Evolutionary conservation across 1,140 invertebrate genomes (phyloP).

Genomic region (Hypsibius dujardini): DNA sequence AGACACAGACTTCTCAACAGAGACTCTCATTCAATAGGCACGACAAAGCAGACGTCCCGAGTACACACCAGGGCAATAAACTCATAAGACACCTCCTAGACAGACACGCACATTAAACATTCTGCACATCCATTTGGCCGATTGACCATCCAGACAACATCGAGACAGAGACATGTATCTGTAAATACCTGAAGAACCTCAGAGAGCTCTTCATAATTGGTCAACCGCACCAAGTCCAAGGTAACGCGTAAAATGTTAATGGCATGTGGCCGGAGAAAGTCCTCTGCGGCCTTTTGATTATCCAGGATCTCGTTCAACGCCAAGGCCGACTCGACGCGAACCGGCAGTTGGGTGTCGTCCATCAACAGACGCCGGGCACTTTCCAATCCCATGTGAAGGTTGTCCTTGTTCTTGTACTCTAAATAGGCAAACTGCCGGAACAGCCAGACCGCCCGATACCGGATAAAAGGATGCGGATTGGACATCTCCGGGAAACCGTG

Average conservation of each 20-base stretch:
- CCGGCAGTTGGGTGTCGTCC: constrained; percentile 63
- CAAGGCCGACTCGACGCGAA: constrained; percentile 87
- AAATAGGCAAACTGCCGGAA: constrained; percentile 73
- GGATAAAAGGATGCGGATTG: constrained; percentile 42
- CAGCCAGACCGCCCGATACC: constrained; percentile 66
- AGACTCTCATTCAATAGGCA: too few relatives aligned
- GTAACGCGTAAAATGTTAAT: constrained; percentile 82
- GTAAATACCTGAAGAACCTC: too few relatives aligned
- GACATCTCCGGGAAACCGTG: constrained; percentile 86
- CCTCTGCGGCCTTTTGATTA: constrained; percentile 71
- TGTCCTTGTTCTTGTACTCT: constrained; percentile 63
- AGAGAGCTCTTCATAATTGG: constrained; percentile 13
- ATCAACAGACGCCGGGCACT: constrained; percentile 58
- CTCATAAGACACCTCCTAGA: too few relatives aligned
- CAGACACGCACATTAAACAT: too few relatives aligned
- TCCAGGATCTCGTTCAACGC: constrained; percentile 70
- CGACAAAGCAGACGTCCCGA: too few relatives aligned
- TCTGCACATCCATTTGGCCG: too few relatives aligned
- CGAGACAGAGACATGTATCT: too few relatives aligned
- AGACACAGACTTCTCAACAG: too few relatives aligned
- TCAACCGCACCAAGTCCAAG: constrained; percentile 60
- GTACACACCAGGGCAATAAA: too few relatives aligned
- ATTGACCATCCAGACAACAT: too few relatives aligned
- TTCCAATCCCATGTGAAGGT: constrained; percentile 59
- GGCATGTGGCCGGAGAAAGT: constrained; percentile 40